Evolutionary conservation across 2,888 invertebrate genomes (phyloP).

Genomic region (Abrostola tripartita): DNA sequence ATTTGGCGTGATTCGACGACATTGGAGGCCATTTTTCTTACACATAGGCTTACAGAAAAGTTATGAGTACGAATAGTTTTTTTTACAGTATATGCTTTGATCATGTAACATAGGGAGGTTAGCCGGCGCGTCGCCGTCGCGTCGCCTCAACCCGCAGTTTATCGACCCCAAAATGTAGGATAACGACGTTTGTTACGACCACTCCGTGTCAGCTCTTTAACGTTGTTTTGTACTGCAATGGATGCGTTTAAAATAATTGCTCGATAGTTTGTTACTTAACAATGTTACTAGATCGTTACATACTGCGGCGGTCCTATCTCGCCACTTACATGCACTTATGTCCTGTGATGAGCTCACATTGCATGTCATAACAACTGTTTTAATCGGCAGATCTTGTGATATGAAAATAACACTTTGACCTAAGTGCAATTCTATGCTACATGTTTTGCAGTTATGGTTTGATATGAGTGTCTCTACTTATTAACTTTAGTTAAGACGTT

Average conservation of each 20-base stretch:
- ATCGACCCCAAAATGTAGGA: constrained; percentile 84
- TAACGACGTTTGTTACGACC: constrained; percentile 83
- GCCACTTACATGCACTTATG: constrained; percentile 41
- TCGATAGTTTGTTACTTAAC: constrained; percentile 65
- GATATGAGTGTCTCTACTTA: not conserved
- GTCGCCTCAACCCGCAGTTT: constrained; percentile 74
- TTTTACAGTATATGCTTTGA: constrained; percentile 60
- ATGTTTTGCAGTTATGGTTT: constrained; percentile 18
- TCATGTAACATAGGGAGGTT: constrained; percentile 72
- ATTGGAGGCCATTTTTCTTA: constrained; percentile 40
- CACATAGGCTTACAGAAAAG: constrained; percentile 29
- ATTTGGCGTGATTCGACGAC: constrained; percentile 19
- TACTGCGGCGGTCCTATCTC: constrained; percentile 26
- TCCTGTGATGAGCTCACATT: constrained; percentile 21
- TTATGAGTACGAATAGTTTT: constrained; percentile 34
- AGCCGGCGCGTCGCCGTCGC: constrained; percentile 72
- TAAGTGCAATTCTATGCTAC: constrained; percentile 36
- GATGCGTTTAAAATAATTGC: constrained; percentile 76
- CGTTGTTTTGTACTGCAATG: constrained; percentile 72
- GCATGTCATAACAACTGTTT: constrained; percentile 37
- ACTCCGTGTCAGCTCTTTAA: constrained; percentile 70
- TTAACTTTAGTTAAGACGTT: constrained; percentile 4
- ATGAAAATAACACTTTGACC: constrained; percentile 41
- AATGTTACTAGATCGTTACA: constrained; percentile 50
- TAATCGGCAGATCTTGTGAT: constrained; percentile 25